A percentile compares a stretch with the other conserved stretches of the same genome.
phyloP scores from a whole-genome alignment of 2,797 vertebrate species.

The Takifugu rubripes region DNA sequence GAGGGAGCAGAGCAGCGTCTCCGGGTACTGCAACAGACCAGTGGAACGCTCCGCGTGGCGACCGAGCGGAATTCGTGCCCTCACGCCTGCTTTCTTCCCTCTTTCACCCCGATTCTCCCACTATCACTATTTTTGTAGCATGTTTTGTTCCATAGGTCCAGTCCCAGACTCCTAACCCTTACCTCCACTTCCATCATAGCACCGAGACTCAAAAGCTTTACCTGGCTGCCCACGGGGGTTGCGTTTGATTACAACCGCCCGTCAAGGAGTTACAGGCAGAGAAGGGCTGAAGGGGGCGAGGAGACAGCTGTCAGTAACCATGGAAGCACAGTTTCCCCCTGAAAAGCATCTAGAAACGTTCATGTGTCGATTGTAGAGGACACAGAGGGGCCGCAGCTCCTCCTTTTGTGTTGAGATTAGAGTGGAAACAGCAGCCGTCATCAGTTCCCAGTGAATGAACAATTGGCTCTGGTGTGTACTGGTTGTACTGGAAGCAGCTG shows the following conservation, averaged over 20 bases:
- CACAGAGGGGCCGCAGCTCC: constrained; percentile 23
- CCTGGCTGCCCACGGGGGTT: constrained; percentile 37
- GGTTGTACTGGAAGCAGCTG: constrained; percentile 1
- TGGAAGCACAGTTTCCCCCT: constrained; percentile 43
- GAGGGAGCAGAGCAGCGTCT: too few species aligned
- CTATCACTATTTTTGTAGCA: too few species aligned
- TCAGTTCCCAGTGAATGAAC: constrained; percentile 31
- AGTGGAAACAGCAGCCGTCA: constrained; percentile 30
- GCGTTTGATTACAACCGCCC: constrained; percentile 28
- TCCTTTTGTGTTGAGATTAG: constrained; percentile 47
- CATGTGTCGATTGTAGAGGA: constrained; percentile 33
- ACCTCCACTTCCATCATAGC: neutral
- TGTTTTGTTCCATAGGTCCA: too few species aligned
- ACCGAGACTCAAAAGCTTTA: constrained; percentile 23
- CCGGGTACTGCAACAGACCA: too few species aligned
- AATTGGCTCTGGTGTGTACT: constrained; percentile 13
- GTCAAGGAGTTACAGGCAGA: constrained; percentile 6
- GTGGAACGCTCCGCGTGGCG: too few species aligned
- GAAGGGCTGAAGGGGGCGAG: constrained; percentile 23
- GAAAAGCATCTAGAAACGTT: constrained; percentile 23
- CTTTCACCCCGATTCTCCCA: too few species aligned
- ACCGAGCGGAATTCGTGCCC: too few species aligned
- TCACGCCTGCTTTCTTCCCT: too few species aligned
- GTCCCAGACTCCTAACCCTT: too few species aligned
- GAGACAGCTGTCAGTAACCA: constrained; percentile 60